Percentiles rank a stretch among this genome's conserved stretches.
Conservation (phyloP, 2,797 vertebrate genomes). For the Brachyrhaphis roseni region DNA sequence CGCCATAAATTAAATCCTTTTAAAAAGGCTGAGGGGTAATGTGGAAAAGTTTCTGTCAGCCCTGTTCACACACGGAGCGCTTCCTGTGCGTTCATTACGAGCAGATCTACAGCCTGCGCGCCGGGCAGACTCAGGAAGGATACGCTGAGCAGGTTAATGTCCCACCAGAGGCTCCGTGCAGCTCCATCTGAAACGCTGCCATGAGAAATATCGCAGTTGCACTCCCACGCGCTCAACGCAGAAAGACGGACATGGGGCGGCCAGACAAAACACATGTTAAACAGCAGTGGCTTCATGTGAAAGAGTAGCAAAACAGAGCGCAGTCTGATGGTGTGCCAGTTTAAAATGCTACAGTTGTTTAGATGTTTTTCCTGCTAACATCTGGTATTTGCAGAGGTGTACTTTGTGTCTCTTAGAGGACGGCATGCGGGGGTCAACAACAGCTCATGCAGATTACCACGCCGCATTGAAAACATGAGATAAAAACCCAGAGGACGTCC, state of each 20-base stretch:
- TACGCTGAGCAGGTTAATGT: constrained; percentile 66
- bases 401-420: constrained; percentile 9
- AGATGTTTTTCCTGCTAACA: constrained; percentile 38
- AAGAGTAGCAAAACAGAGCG: constrained; percentile 51
- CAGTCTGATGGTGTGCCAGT: constrained; percentile 33
- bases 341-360: constrained; percentile 46
- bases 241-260: constrained; percentile 17
- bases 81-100: constrained; percentile 67
- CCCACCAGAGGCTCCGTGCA: constrained; percentile 62
- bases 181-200: constrained; percentile 47
- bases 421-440: constrained; percentile 34
- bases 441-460: constrained; percentile 22
- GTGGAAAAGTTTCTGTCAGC: constrained; percentile 27
- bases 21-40: neutral
- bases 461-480: constrained; percentile 28
- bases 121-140: constrained; percentile 70
- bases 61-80: constrained; percentile 23
- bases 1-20: neutral
- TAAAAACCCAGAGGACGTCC: constrained; percentile 19
- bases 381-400: constrained; percentile 36
- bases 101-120: constrained; percentile 55
- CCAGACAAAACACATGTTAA: constrained; percentile 61
- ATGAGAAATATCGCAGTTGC: constrained; percentile 64
- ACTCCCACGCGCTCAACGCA: constrained; percentile 49
- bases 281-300: constrained; percentile 22